These are phyloP conservation scores for Drosophila equinoxialis DNA, from an alignment of 1,140 invertebrate genomes.

Conservation along the genomic window DNA sequence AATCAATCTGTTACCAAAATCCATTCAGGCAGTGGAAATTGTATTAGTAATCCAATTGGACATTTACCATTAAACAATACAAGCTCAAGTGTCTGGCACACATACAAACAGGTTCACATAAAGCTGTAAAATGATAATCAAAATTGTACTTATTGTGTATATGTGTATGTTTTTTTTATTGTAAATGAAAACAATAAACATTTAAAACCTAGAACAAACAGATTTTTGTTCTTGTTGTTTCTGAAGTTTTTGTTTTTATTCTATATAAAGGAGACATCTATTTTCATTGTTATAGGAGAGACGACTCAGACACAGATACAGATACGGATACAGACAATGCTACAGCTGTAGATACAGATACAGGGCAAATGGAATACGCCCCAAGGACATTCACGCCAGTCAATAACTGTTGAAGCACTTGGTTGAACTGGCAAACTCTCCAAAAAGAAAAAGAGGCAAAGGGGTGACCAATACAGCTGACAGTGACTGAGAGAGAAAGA, in stretches of 20 bases:
- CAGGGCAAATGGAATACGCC: slow-evolving; percentile 40
- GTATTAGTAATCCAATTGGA: slow-evolving; percentile 14
- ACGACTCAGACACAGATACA: slow-evolving; percentile 54
- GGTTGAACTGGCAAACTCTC: slow-evolving; percentile 31
- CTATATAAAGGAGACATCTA: slow-evolving; percentile 69
- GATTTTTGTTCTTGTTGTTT: slow-evolving; percentile 19
- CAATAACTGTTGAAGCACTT: slow-evolving; percentile 44
- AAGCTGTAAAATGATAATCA: slow-evolving; percentile 78
- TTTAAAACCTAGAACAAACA: slow-evolving; percentile 49
- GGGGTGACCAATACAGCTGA: slow-evolving; percentile 7
- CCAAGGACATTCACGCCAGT: slow-evolving; percentile 29
- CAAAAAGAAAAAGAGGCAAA: slow-evolving; percentile 15
- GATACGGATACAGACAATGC: slow-evolving; percentile 6
- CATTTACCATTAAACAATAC: slow-evolving; percentile 36
- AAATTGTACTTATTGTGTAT: slow-evolving; percentile 66
- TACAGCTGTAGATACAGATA: not conserved
- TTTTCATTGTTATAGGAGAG: slow-evolving; percentile 73
- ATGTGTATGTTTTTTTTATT: slow-evolving; percentile 55
- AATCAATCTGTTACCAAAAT: slow-evolving; percentile 12
- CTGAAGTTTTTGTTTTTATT: slow-evolving; percentile 23
- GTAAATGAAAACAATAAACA: slow-evolving; percentile 80
- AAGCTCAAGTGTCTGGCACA: slow-evolving; percentile 49
- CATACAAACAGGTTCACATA: slow-evolving; percentile 26
- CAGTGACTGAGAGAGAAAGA: not conserved
- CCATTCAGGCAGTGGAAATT: slow-evolving; percentile 9